Base-by-base conservation (phyloP, 2,888 invertebrate genomes). In the Thalpophila matura region DNA sequence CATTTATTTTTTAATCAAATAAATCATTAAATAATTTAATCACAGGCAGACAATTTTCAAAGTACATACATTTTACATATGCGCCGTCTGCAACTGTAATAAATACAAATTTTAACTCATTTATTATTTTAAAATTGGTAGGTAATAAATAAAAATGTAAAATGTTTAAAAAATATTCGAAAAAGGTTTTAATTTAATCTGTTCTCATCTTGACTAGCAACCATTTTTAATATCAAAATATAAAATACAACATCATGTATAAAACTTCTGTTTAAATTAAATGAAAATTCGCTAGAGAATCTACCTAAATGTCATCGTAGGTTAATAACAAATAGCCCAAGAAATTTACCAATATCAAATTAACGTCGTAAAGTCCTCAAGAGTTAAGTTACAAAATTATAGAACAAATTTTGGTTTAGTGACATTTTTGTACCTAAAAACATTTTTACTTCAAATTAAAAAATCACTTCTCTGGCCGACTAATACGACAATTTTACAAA, bases 181-280 rank as follows among this genome's bases (percentile, higher is more conserved):
- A 46, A 38, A 35, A 31, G 5, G 12, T 5, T 10, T 68, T 4
- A 35, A 31, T 58, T 46, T 51, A 24, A 53, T 47, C 26, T 61
- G 51, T 71, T 66, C 47, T 77, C 47, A 22, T 57, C 27, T 58
- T 77, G 77, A 77, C 77, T 77, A 77, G 78, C 65, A 68, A 67
- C 59, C 56, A 66, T 74, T 68, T 57, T 68, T 57, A 55, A 66
- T 68, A 61, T 68, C 57, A 71, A 77, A 68, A 68, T 67, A 73
- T 55, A 61, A 72, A 67, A 63, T 71, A 70, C 72, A 68, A 66
- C 56, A 66, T 35, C 12, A 49, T 54, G 37, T 74, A 29, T 61
- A 38, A 18, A 18, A 29, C 12, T 33, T 56, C 64, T 59, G 20
- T 63, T 62, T 63, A 56, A 40, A 53, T 55, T 29, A 58, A 49